Base-by-base conservation (phyloP, 2,888 invertebrate genomes). In the Xanthorhoe spadicearia region DNA sequence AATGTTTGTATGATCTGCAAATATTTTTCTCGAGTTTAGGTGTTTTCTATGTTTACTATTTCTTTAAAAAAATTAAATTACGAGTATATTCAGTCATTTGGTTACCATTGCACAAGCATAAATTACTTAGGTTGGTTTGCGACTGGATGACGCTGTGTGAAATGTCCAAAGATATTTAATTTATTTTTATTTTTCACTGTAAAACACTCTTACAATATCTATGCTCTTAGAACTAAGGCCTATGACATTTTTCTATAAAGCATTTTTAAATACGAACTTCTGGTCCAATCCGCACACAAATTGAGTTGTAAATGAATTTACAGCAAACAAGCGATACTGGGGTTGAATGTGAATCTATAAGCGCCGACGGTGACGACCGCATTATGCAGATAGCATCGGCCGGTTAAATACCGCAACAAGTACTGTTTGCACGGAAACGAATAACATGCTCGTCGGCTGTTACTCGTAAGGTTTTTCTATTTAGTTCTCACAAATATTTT, bases 361-460 rank as follows among this genome's bases (percentile, higher is more conserved):
- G 77, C 83, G 82, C 77, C 83, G 78, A 83, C 84, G 78, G 78
- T 83, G 85, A 86, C 83, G 88, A 84, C 86, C 89, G 86, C 90
- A 89, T 89, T 91, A 90, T 90, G 90, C 84, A 87, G 90, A 92
- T 92, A 86, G 79, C 84, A 86, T 87, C 86, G 82, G 82, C 74
- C 79, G 84, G 85, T 85, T 87, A 85, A 89, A 91, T 85, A 85
- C 89, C 88, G 91, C 92, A 92, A 92, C 92, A 92, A 92, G 92
- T 92, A 81, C 78, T 83, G 80, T 81, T 83, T 76, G 77, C 77
- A 74, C 75, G 74, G 75, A 75, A 79, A 77, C 68, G 61, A 67
- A 72, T 68, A 66, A 66, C 76, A 76, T 75, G 72, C 69, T 52
- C 52, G 61, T 53, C 72, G 72, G 55, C 53, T 58, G 64, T 66